Evolutionary conservation across 2,797 vertebrate species (phyloP), one percentile per base, ranked within the genome.

Genomic region (Onychomys leucogaster): DNA sequence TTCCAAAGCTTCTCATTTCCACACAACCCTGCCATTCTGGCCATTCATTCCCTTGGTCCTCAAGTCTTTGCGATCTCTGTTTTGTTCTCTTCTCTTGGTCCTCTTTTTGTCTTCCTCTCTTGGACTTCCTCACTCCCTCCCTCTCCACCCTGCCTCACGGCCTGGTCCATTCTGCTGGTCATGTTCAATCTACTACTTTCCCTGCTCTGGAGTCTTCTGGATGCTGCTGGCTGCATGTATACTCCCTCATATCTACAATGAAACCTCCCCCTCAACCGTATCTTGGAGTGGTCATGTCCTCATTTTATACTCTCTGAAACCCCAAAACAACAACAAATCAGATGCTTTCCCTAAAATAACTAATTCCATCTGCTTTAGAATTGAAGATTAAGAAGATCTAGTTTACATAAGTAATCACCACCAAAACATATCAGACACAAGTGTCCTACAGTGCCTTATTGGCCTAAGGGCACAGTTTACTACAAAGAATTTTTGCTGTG

Each of bases 391-490:
- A 75, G 55, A 8, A 93, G 43, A 92, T 63, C 57, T 78, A 85
- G 57, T 59, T 94, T 91, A 92, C 75, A 91, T 83, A 93, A 91
- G 71, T 82, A 94, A 94, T 32, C 75, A 55, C 73, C 57, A 92
- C 90, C 78, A 96, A 94, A 95, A 96, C 13, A 95, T 67, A 90
- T 43, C 83, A 96, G 91, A 93, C 61, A 92, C 59, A 94, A 95
- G 91, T 82, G 32, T 89, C 94, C 81, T 89, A 16, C 25, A 87
- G 93, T 63, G 89, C 16, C 73, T 63, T 76, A 84, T 2, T 93
- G 41, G 41, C 83, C 95, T 83, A 95, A 93, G 41, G 86, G 41
- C 96, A 94, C 3, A 59, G 49, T 87, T 96, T 91, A 78, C 46
- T 55, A 55, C 14, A 96, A 92, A 97, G 34, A 94, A 90, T 9